phyloP scores from a whole-genome alignment of 2,888 invertebrate species.

The Nymphalis polychloros region DNA sequence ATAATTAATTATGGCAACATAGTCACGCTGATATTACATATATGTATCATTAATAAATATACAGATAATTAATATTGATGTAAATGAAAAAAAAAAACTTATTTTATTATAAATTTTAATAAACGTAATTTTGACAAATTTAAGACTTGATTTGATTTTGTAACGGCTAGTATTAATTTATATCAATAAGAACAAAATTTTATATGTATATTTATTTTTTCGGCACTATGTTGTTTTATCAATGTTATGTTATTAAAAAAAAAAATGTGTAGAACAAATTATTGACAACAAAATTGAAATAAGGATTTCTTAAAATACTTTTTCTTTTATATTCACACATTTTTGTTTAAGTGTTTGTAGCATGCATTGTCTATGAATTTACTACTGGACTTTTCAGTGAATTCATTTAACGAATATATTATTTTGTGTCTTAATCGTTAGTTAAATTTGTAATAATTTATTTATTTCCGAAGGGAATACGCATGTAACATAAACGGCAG shows the following conservation, averaged over 20 bases:
- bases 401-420: neutral
- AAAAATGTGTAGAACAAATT: conserved; percentile 40
- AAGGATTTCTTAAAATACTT: neutral
- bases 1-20: conserved; percentile 16
- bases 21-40: conserved; percentile 18
- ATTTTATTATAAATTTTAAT: no score
- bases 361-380: conserved; percentile 59
- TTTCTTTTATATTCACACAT: conserved; percentile 45
- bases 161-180: no score
- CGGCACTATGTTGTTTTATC: conserved; percentile 33
- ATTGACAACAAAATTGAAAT: neutral
- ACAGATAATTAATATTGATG: neutral
- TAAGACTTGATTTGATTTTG: no score
- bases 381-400: conserved; percentile 11
- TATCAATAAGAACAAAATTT: neutral
- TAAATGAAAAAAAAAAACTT: neutral
- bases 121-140: no score
- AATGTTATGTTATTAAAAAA: conserved; percentile 43
- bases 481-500: neutral
- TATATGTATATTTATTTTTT: conserved; percentile 1
- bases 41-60: conserved; percentile 21
- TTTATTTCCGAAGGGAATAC: conserved; percentile 19
- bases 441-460: conserved; percentile 3
- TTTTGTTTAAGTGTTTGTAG: conserved; percentile 49
- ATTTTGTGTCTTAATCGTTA: neutral